Evolutionary conservation across 2,113 vertebrate species (phyloP).

Genomic region (Archocentrus centrarchus): DNA sequence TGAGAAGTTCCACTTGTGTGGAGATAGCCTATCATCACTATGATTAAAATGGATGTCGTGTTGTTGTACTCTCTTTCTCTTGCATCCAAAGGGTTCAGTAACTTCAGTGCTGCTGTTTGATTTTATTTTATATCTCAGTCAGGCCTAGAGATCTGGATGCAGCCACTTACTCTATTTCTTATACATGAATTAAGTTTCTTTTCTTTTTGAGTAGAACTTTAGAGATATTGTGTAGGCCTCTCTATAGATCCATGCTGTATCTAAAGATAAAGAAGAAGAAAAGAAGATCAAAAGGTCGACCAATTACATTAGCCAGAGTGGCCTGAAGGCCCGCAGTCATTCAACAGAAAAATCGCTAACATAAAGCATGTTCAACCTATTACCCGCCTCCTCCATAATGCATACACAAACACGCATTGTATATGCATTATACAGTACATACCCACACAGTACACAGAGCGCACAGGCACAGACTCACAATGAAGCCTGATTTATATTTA

Average conservation of each 20-base stretch:
- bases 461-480: neutral
- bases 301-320: neutral
- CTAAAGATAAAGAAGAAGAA: neutral
- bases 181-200: neutral
- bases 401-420: neutral
- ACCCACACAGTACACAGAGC: neutral
- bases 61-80: accelerated
- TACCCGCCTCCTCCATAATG: neutral
- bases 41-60: neutral
- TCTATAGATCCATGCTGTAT: neutral
- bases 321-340: neutral
- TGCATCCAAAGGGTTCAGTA: neutral
- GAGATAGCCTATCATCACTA: neutral
- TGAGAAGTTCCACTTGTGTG: neutral
- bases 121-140: neutral
- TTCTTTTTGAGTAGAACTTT: neutral
- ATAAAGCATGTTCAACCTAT: neutral
- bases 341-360: neutral
- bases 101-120: neutral
- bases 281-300: neutral
- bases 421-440: neutral
- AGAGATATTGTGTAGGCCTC: accelerated
- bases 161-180: neutral
- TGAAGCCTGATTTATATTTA: neutral
- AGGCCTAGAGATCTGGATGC: neutral